Base-by-base conservation (phyloP, 2,113 vertebrate genomes). In the Strigops habroptila region DNA sequence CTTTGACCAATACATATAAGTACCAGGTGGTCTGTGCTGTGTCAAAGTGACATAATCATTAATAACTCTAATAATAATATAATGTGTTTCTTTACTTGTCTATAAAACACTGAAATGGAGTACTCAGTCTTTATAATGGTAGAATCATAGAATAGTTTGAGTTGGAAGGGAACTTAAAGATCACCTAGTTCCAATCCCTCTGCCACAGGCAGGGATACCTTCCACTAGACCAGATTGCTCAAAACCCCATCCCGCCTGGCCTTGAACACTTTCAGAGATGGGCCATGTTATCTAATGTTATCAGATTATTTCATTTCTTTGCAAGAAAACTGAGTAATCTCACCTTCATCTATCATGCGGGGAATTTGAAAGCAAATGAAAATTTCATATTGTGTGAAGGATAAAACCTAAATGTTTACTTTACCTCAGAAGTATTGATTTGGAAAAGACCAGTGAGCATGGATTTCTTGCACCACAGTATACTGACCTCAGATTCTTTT, bases 21-120 rank as follows among this genome's bases (percentile, higher is more conserved):
- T 67, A 85, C 55, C 63, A 71, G 24, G 44, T 64, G 43, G 18
- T 59, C 71, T 75, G 18, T 91, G 22, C 4, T 70, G 41, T 71
- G 59, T 87, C 59, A 95, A 95, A 96, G 35, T 74, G 48, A 48
- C 62, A 83, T 30, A 49, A 89, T 75, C 95, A 93, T 93, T 97
- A 95, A 93, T 94, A 93, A 48, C 16, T 57, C 23, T 91, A 67
- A 80, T 41, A 92, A 51, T 71, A 94, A 63, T 43, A 53, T 49
- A 86, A 53, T 74, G 31, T 86, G 53, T 91, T 88, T 91, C 49
- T 95, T 18, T 55, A 53, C 11, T 92, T 86, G 10, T 82, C 14
- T 69, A 63, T 91, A 86, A 91, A 53, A 10, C 23, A 82, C 19
- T 65, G 33, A 23, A 71, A 53, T 44, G 3, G 27, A 57, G 11